Percentiles rank a stretch among this genome's conserved stretches.
Conservation (phyloP, 2,888 invertebrate genomes). For the Hermaeophaga mercurialis region DNA sequence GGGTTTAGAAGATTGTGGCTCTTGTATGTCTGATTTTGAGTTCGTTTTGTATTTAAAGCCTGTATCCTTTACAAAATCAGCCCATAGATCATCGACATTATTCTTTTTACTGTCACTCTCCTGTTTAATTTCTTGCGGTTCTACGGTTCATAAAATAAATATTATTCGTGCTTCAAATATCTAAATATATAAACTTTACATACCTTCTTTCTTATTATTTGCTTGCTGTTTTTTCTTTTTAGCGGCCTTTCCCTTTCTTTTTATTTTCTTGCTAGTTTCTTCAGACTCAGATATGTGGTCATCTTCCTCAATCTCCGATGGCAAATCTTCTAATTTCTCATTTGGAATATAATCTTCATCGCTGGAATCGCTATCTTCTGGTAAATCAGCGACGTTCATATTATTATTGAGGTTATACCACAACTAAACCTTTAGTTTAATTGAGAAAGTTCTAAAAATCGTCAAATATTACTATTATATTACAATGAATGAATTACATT, state of each 20-base stretch:
- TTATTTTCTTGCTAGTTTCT: constrained; percentile 47
- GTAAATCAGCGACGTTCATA: constrained; percentile 56
- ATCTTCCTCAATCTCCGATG: constrained; percentile 71
- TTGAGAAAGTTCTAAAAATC: too few relatives aligned
- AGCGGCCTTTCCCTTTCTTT: constrained; percentile 43
- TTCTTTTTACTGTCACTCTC: constrained; percentile 70
- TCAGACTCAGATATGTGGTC: constrained; percentile 64
- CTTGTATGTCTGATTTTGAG: constrained; percentile 10
- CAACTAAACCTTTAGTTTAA: too few relatives aligned
- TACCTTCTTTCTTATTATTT: constrained; percentile 42
- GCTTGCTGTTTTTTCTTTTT: constrained; percentile 47
- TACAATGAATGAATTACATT: too few relatives aligned
- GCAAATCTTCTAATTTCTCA: constrained; percentile 62
- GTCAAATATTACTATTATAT: too few relatives aligned
- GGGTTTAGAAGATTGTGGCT: constrained; percentile 30
- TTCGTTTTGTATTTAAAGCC: constrained; percentile 56
- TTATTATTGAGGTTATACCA: too few relatives aligned
- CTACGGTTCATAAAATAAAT: too few relatives aligned
- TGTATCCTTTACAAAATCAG: constrained; percentile 76
- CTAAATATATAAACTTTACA: too few relatives aligned
- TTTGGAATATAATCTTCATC: constrained; percentile 80
- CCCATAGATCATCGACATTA: constrained; percentile 78
- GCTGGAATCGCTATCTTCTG: constrained; percentile 73
- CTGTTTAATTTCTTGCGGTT: too few relatives aligned
- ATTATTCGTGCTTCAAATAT: too few relatives aligned